Percentiles rank a stretch among this genome's conserved stretches.
phyloP scores from a whole-genome alignment of 2,888 invertebrate species.

The Orthosia cruda region DNA sequence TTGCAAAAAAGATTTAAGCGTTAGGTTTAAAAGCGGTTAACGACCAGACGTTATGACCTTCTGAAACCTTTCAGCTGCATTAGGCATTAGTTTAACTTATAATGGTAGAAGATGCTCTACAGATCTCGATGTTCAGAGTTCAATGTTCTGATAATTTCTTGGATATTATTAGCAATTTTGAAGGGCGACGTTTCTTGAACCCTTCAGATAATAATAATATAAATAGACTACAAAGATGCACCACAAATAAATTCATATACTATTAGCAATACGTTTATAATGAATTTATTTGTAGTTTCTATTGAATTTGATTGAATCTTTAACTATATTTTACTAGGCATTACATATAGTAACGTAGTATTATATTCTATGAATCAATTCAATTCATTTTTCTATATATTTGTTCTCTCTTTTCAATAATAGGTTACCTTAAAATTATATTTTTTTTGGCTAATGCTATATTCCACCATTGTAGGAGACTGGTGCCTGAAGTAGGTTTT shows the following conservation, averaged over 20 bases:
- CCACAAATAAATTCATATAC: slow-evolving; percentile 1
- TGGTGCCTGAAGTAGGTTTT: too few species aligned
- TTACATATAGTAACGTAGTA: background rate
- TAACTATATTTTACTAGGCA: background rate
- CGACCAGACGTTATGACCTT: slow-evolving; percentile 24
- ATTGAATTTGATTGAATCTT: background rate
- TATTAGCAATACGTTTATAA: background rate
- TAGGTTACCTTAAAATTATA: too few species aligned
- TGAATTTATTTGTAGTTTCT: background rate
- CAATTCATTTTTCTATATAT: too few species aligned
- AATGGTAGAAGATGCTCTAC: slow-evolving; percentile 28
- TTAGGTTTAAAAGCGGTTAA: slow-evolving; percentile 9
- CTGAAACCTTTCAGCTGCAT: slow-evolving; percentile 18
- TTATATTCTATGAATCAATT: too few species aligned
- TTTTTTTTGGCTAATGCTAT: too few species aligned
- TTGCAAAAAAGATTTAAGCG: slow-evolving; percentile 12
- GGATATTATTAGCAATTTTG: slow-evolving; percentile 65
- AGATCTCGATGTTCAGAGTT: slow-evolving; percentile 48
- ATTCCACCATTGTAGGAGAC: too few species aligned
- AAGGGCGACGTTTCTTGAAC: slow-evolving; percentile 62
- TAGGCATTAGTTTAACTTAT: slow-evolving; percentile 18
- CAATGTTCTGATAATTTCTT: slow-evolving; percentile 62
- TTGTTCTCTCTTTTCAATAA: too few species aligned
- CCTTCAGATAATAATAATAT: slow-evolving; percentile 48
- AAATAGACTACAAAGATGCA: slow-evolving; percentile 39